Evolutionary conservation across 1,140 invertebrate genomes (phyloP), one percentile per base, ranked within the genome.

Genomic region (Colletes gigas): DNA sequence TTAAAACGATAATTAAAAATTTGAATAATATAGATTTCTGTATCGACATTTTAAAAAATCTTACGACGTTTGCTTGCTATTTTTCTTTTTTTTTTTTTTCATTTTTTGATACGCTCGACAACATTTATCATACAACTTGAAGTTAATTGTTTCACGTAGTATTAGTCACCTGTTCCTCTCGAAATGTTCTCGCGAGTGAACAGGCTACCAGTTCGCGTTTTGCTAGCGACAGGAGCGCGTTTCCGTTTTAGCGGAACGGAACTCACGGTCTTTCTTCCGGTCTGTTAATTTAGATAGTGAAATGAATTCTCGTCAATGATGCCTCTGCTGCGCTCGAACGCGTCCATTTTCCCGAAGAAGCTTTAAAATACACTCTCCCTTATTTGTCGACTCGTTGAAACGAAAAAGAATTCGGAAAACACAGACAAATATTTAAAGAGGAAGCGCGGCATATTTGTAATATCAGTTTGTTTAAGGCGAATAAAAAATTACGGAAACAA

Each of bases 281-380:
- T 72, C 77, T 65, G 60, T 14, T 55, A 73, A 78, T 65, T 78
- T 55, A 78, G 76, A 78, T 78, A 78, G 69, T 7, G 76, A 73
- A 72, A 73, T 21, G 69, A 73, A 78, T 78, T 72, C 59, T n/a
- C 44, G 68, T n/a, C 59, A 50, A 72, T 52, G n/a, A 63, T 44
- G 19, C 39, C 15, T 17, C 30, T 21, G 7, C 4, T 12, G n/a
- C 9, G 15, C 60, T 47, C 6, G 41, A 57, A 15, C 15, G 19
- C 12, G 2, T 67, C 14, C 10, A 4, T 65, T 44, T 30, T 44
- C 44, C 44, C 7, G 41, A n/a, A 47, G 1, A 12, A 50, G 17
- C 44, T n/a, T 4, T 54, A 14, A 5, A 57, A 6, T n/a, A 17
- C 17, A 3, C 12, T 41, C 15, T 44, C 30, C n/a, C 39, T 4